Conservation (phyloP, 2,797 vertebrate species). For the Rhinoraja longicauda region DNA sequence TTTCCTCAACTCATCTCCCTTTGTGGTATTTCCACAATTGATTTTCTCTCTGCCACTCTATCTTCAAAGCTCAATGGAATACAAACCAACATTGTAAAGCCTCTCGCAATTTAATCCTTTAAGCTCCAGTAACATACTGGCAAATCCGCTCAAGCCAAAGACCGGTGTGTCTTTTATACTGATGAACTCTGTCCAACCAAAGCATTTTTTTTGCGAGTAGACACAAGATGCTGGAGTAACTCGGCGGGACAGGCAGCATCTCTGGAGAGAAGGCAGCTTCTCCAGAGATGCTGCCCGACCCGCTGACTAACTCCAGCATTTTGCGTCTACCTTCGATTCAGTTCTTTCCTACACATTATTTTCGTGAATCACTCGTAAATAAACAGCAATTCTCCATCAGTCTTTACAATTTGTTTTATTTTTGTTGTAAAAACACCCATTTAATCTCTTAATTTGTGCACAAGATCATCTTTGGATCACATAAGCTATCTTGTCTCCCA, state of each 20-base stretch:
- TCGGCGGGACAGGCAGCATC: too few species aligned
- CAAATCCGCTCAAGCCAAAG: background rate
- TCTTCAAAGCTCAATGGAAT: background rate
- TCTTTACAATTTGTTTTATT: background rate
- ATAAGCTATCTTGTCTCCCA: background rate
- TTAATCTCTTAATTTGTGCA: background rate
- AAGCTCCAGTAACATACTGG: background rate
- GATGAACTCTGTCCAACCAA: background rate
- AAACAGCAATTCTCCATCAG: background rate
- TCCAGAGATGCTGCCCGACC: too few species aligned
- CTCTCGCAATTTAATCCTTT: background rate
- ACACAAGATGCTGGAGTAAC: too few species aligned
- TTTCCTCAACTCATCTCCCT: background rate
- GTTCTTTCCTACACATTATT: too few species aligned
- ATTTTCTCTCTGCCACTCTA: background rate
- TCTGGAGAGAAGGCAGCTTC: too few species aligned
- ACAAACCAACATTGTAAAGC: background rate
- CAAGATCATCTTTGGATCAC: background rate
- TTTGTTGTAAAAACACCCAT: background rate
- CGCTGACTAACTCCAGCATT: too few species aligned
- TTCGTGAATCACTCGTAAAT: background rate
- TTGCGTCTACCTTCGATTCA: too few species aligned
- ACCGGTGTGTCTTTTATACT: background rate
- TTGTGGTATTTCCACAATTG: background rate
- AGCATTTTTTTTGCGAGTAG: background rate